A percentile compares a stretch with the other conserved stretches of the same genome.
Evolutionary conservation across 2,113 vertebrate genomes (phyloP).

Genomic region (Clarias magur): DNA sequence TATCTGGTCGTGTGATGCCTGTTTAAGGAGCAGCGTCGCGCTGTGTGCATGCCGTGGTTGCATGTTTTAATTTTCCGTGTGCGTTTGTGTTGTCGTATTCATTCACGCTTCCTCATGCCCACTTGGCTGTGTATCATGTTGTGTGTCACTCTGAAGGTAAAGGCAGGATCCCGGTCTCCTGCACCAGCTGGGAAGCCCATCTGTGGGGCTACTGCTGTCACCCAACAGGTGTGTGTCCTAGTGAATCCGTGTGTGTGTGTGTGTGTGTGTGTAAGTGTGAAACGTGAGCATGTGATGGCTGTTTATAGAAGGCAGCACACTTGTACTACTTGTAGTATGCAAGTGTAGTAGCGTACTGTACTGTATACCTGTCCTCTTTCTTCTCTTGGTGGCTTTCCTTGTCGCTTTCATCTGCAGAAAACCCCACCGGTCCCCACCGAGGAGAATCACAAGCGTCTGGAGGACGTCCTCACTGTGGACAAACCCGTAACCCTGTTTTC

Average conservation of each 20-base stretch:
- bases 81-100: conserved; percentile 7
- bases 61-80: conserved; percentile 2
- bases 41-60: conserved; percentile 5
- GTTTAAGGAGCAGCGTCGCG: not conserved
- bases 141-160: conserved; percentile 61
- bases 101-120: not conserved
- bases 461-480: conserved; percentile 81
- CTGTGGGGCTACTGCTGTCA: conserved; percentile 41
- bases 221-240: conserved; percentile 65
- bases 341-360: not conserved
- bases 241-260: not conserved
- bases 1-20: not conserved
- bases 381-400: conserved; percentile 51
- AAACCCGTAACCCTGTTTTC: conserved; percentile 71
- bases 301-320: not conserved
- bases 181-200: conserved; percentile 55
- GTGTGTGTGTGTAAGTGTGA: not conserved
- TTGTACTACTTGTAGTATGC: not conserved
- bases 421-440: conserved; percentile 74
- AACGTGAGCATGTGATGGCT: not conserved
- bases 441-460: conserved; percentile 83
- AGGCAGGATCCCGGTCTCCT: conserved; percentile 58
- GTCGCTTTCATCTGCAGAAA: conserved; percentile 75
- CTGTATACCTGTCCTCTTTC: not conserved
- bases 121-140: conserved; percentile 20